Percentiles rank a stretch among this genome's conserved stretches.
Conservation (phyloP, 1,140 invertebrate genomes). For the Scaptomyza pallida region DNA sequence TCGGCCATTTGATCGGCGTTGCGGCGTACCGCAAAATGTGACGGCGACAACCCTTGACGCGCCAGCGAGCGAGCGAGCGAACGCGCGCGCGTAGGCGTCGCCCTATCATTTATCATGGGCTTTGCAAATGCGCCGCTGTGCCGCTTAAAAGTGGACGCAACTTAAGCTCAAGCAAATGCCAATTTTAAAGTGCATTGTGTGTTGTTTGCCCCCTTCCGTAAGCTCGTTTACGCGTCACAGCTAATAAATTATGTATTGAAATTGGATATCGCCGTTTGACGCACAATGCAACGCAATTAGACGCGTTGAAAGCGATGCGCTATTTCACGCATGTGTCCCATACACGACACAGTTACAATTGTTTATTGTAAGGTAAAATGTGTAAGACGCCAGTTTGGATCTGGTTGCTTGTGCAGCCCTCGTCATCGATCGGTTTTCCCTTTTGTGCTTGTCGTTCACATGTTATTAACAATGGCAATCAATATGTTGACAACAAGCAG, state of each 20-base stretch:
- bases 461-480: conserved; percentile 39
- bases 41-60: conserved; percentile 68
- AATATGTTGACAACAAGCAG: conserved; percentile 73
- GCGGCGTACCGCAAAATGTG: conserved; percentile 70
- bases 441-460: conserved; percentile 38
- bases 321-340: background rate
- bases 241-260: conserved; percentile 66
- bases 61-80: too few relatives aligned
- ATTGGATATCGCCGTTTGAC: conserved; percentile 57
- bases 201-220: conserved; percentile 17
- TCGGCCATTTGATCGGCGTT: conserved; percentile 76
- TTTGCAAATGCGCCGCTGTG: too few relatives aligned
- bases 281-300: conserved; percentile 72
- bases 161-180: conserved; percentile 1
- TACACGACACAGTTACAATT: background rate
- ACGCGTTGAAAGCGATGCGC: conserved; percentile 11
- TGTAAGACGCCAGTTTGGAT: background rate
- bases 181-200: conserved; percentile 60
- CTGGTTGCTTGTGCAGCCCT: conserved; percentile 11
- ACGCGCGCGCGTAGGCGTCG: conserved; percentile 61
- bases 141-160: conserved; percentile 23
- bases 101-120: conserved; percentile 75
- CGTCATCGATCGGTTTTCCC: conserved; percentile 8
- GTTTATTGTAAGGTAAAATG: background rate
- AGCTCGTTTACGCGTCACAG: conserved; percentile 40